A percentile compares a stretch with the other conserved stretches of the same genome.
phyloP scores from a whole-genome alignment of 2,888 invertebrate species.

The Caenorhabditis macrosperma region DNA sequence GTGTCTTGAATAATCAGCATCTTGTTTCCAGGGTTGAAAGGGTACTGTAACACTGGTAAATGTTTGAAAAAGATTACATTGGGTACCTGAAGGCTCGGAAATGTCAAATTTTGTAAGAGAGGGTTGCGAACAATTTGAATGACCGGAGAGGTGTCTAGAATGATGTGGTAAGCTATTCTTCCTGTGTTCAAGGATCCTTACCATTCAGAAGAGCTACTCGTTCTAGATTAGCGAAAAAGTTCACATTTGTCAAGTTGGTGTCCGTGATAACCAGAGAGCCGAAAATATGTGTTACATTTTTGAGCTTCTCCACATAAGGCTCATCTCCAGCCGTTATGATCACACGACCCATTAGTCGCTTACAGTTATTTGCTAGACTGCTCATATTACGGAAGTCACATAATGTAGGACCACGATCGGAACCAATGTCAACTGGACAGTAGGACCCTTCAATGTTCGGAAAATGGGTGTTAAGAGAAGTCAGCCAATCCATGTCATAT shows the following conservation, averaged over 20 bases:
- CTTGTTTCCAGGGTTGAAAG: background rate
- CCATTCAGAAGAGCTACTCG: background rate
- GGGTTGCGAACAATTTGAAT: background rate
- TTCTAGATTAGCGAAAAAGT: background rate
- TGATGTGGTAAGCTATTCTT: background rate
- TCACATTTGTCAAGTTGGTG: background rate
- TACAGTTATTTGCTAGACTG: background rate
- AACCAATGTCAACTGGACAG: too few relatives aligned
- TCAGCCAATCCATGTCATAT: too few relatives aligned
- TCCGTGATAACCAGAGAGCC: background rate
- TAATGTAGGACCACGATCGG: too few relatives aligned
- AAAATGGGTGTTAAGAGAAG: too few relatives aligned
- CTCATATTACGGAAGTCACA: background rate
- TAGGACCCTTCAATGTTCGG: too few relatives aligned
- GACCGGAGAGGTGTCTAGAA: background rate
- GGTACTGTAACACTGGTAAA: background rate
- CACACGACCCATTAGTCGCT: background rate
- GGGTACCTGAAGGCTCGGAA: background rate
- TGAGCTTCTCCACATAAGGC: background rate
- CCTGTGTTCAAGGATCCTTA: background rate
- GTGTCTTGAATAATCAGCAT: background rate
- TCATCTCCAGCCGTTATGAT: background rate
- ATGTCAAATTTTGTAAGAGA: background rate
- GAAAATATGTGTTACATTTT: background rate
- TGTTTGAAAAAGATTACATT: background rate